Base-by-base conservation (phyloP, 2,113 vertebrate species). In the Ptychochromis oligacanthus region DNA sequence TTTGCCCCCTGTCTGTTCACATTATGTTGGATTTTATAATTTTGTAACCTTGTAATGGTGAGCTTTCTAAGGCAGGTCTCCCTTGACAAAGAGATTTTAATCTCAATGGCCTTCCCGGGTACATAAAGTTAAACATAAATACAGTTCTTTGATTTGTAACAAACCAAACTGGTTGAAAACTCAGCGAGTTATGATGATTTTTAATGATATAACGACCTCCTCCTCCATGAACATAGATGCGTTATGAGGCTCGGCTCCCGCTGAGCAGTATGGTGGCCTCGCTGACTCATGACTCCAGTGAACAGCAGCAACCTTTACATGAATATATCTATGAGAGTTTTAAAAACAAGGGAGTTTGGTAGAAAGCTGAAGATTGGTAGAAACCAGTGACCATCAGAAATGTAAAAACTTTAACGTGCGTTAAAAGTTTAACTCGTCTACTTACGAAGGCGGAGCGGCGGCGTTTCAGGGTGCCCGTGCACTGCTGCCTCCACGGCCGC, bases 401-500 rank as follows among this genome's bases (percentile, higher is more conserved):
- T 46, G 38, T 59, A 18, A 57, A 77, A 28, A 15, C 10, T 61
- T 26, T 34, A 58, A n/a, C 31, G 0, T 70, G 80, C 46, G 34
- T 61, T 46, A 31, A 57, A 13, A 26, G 15, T 9, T 38, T 74
- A 55, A 0, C 17, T 17, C 36, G 61, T 77, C 40, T 85, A 97
- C 97, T 97, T 93, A 99, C 98, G 91, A 97, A 97, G 7, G 96
- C 94, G 77, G 96, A 92, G 89, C 94, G 96, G 38, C 95, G 94
- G 82, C 96, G 96, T 74, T 96, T 96, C 91, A 97, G 94, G 9
- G 96, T 93, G 83, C 96, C 96, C 1, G 96, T 97, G 85, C 98
- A 99, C 83, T 98, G 97, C 31, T 98, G 97, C 91, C 98, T 97
- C 98, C 98, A 99, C 0, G 98, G 98, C 91, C 97, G 97, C 98